Percentiles rank a stretch among this genome's conserved stretches.
Evolutionary conservation across 2,113 vertebrate genomes (phyloP).

Genomic region (Ctenomys sociabilis): DNA sequence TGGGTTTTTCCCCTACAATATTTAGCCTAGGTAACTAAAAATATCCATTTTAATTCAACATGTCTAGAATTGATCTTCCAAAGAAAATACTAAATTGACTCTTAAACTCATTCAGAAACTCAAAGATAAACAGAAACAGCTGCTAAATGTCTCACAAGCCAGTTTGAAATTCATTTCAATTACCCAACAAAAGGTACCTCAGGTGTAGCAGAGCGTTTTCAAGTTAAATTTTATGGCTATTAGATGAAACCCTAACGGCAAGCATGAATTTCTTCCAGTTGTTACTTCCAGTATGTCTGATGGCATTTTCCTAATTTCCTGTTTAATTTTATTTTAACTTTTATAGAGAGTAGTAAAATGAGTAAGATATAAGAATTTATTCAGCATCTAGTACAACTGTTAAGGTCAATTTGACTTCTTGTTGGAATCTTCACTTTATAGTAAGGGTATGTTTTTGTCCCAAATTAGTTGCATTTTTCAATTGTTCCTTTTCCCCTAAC

Average conservation of each 20-base stretch:
- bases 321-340: constrained; percentile 68
- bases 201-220: constrained; percentile 81
- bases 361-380: constrained; percentile 22
- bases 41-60: constrained; percentile 79
- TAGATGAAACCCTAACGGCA: constrained; percentile 73
- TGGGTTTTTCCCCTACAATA: constrained; percentile 35
- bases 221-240: constrained; percentile 80
- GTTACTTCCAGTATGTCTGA: constrained; percentile 76
- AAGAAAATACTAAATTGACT: constrained; percentile 82
- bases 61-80: constrained; percentile 79
- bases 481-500: background rate
- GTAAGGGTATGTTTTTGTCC: background rate
- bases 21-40: constrained; percentile 81
- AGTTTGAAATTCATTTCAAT: constrained; percentile 83
- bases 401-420: constrained; percentile 53
- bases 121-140: constrained; percentile 85
- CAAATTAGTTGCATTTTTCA: constrained; percentile 14
- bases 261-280: constrained; percentile 76
- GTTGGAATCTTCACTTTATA: background rate
- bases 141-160: constrained; percentile 84
- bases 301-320: constrained; percentile 72
- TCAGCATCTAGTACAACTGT: background rate
- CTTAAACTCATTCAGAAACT: constrained; percentile 80
- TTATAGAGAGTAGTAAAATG: constrained; percentile 57
- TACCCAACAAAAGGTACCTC: constrained; percentile 77